phyloP scores from a whole-genome alignment of 64 coral and sea anemone genomes.

The Actinia tenebrosa region DNA sequence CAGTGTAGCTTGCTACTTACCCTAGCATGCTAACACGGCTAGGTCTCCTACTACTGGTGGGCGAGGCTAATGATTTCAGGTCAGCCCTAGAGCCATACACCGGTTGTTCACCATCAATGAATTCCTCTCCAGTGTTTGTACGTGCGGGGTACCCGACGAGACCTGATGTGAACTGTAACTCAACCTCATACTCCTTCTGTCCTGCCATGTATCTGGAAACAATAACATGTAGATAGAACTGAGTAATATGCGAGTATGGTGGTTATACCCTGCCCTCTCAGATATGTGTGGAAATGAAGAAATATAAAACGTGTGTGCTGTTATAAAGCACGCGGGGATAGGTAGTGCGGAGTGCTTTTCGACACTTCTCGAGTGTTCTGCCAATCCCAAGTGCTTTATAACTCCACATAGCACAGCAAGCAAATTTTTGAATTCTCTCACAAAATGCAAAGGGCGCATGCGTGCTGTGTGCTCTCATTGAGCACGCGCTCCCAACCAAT shows the following conservation, averaged over 20 bases:
- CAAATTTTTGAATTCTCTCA: no score
- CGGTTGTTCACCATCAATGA: conserved; percentile 91
- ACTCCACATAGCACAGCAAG: no score
- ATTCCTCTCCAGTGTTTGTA: conserved; percentile 88
- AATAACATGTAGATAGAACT: background rate
- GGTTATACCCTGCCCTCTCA: no score
- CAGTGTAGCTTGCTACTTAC: conserved; percentile 30
- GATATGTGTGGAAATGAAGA: no score
- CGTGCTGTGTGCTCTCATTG: no score
- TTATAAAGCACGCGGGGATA: no score
- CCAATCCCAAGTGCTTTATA: no score
- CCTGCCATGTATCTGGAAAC: conserved; percentile 91
- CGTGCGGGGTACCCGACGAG: conserved; percentile 91
- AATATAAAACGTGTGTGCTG: no score
- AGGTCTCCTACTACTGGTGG: conserved; percentile 49
- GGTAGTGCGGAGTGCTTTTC: no score
- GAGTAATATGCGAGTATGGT: background rate
- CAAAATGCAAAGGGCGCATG: no score
- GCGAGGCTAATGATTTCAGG: conserved; percentile 52
- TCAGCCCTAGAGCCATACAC: conserved; percentile 84
- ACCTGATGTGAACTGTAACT: conserved; percentile 93
- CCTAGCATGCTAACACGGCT: conserved; percentile 82
- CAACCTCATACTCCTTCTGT: conserved; percentile 97
- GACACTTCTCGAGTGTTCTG: no score
- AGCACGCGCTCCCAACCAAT: no score